Evolutionary conservation across 2,888 invertebrate genomes (phyloP), one percentile per base, ranked within the genome.

Genomic region (Temnothorax ravouxi): DNA sequence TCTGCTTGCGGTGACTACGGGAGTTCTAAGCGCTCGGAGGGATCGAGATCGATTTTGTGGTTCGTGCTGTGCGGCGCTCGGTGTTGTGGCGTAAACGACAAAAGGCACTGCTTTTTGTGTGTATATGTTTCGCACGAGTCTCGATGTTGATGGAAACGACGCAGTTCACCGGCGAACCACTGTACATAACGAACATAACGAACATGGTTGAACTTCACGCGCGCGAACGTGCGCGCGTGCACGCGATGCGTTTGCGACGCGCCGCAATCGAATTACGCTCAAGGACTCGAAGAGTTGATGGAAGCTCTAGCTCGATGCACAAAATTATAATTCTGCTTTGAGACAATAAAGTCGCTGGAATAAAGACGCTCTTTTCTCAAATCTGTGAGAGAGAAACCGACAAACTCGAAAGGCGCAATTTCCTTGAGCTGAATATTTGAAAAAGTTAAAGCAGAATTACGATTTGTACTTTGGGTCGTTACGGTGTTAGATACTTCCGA

Each of bases 1-100:
- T 72, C 76, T 82, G 64, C 66, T 18, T 74, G 66, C 81, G 86
- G 81, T 81, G 85, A 88, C 85, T 85, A 54, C 80, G 74, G 83
- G 66, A 75, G 59, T 52, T 82, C 72, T 83, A 71, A 67, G 79
- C 79, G 79, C 79, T 79, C 67, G 84, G 44, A 79, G 41, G 62
- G 38, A 59, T 76, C 75, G 67, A 34, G 72, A 84, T 62, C 67
- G 64, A 56, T 82, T 77, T 56, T 54, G 75, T 29, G 64, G 74
- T 47, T 77, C 77, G 76, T 76, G 79, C 69, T 77, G 81, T 66
- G n/a, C n/a, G 44, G 25, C 62, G 81, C 81, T 64, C 75, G 74
- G 47, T 75, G 75, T 74, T 69, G 81, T 50, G 81, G 52, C 75
- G 71, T 44, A 38, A 41, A 76, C 21, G 54, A 34, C 82, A 38